Percentiles rank a stretch among this genome's conserved stretches.
These are phyloP conservation scores for Engystomops pustulosus DNA, from an alignment of 2,113 vertebrate species.

Conservation along the genomic window DNA sequence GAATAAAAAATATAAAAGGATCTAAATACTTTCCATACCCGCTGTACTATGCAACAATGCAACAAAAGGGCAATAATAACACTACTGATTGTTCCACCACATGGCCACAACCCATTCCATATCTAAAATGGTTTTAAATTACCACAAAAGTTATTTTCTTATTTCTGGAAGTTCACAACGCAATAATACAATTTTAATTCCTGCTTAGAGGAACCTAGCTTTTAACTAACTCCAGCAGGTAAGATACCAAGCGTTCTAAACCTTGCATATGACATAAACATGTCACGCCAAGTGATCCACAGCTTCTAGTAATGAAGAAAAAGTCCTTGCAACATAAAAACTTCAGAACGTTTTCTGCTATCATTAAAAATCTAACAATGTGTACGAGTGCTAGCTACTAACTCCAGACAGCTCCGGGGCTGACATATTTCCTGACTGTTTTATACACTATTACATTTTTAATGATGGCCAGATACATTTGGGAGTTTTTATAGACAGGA, in stretches of 20 bases:
- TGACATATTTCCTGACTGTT: slow-evolving; percentile 38
- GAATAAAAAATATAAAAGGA: too few species aligned
- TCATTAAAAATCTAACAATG: slow-evolving; percentile 47
- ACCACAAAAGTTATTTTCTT: neutral
- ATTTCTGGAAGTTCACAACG: neutral
- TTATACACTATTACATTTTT: slow-evolving; percentile 46
- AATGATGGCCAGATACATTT: slow-evolving; percentile 33
- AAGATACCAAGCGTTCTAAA: neutral
- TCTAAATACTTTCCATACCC: too few species aligned
- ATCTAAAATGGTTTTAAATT: neutral
- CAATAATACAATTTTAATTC: neutral
- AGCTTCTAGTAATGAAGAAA: slow-evolving; percentile 44
- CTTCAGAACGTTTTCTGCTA: slow-evolving; percentile 41
- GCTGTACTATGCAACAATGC: neutral
- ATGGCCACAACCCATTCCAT: neutral
- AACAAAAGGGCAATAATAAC: neutral
- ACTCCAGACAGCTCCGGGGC: slow-evolving; percentile 38
- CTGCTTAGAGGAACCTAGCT: slow-evolving; percentile 12
- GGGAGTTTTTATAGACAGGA: slow-evolving; percentile 41
- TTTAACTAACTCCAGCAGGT: neutral
- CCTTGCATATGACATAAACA: slow-evolving; percentile 41
- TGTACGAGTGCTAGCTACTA: slow-evolving; percentile 36
- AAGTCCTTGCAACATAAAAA: slow-evolving; percentile 47
- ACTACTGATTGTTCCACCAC: neutral
- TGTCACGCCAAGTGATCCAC: slow-evolving; percentile 37